Evolutionary conservation across 2,888 invertebrate genomes (phyloP).

Genomic region (Mythimna lalbum): DNA sequence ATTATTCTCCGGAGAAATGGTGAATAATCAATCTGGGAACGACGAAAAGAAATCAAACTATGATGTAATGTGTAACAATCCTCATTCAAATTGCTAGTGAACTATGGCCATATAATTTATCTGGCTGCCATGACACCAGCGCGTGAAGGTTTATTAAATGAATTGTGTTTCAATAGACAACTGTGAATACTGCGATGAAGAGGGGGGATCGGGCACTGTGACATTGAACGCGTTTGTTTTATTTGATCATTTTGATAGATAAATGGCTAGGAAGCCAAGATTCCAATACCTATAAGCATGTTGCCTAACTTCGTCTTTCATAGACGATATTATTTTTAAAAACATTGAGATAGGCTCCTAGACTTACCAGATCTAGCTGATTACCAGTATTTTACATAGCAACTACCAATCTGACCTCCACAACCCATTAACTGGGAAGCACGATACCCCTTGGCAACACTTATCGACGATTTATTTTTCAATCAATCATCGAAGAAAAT

Average conservation of each 20-base stretch:
- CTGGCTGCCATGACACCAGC: constrained; percentile 13
- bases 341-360: background rate
- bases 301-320: background rate
- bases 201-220: constrained; percentile 17
- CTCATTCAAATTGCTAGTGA: constrained; percentile 18
- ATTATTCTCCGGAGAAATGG: background rate
- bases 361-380: background rate
- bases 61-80: constrained; percentile 1
- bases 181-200: constrained; percentile 29
- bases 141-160: constrained; percentile 39
- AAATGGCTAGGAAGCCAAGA: background rate
- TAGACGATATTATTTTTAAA: background rate
- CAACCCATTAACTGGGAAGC: background rate
- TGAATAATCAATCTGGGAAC: background rate
- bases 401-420: background rate
- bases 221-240: constrained; percentile 28
- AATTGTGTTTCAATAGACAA: constrained; percentile 54
- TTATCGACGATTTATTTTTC: background rate
- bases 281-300: background rate
- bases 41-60: constrained; percentile 7
- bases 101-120: constrained; percentile 33
- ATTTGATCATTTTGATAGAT: constrained; percentile 1
- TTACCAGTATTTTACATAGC: background rate
- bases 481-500: constrained; percentile 11
- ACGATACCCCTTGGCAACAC: background rate